phyloP scores from a whole-genome alignment of 2,888 invertebrate species.

The Cheilosia vernalis region DNA sequence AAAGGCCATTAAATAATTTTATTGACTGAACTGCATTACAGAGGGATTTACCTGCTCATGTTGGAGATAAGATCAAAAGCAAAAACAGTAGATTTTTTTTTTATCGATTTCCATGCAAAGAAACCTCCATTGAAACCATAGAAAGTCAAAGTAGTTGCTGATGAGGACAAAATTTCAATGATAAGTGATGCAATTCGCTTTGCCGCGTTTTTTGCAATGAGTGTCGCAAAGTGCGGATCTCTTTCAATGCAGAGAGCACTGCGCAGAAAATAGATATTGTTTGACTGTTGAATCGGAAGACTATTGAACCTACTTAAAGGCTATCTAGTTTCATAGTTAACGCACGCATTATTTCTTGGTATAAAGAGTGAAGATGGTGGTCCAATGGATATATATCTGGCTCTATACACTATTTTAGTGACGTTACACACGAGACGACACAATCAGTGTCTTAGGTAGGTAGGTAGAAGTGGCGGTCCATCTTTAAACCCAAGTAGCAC shows the following conservation, averaged over 20 bases:
- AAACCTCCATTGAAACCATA: conserved; percentile 24
- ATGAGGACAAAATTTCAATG: conserved; percentile 55
- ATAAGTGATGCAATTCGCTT: conserved; percentile 51
- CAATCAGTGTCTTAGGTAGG: too few relatives aligned
- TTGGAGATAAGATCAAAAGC: conserved; percentile 50
- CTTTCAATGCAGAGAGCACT: neutral
- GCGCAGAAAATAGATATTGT: neutral
- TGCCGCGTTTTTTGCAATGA: conserved; percentile 6
- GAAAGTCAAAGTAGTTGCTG: conserved; percentile 38
- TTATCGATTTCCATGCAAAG: conserved; percentile 30
- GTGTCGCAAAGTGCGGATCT: conserved; percentile 10
- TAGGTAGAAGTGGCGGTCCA: too few relatives aligned
- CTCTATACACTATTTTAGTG: too few relatives aligned
- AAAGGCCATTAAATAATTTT: conserved; percentile 65
- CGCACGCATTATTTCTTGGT: too few relatives aligned
- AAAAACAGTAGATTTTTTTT: conserved; percentile 39
- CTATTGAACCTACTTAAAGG: too few relatives aligned
- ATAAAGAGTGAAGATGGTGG: too few relatives aligned
- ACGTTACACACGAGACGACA: too few relatives aligned
- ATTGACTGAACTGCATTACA: conserved; percentile 32
- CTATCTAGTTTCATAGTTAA: too few relatives aligned
- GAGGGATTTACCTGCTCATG: conserved; percentile 28
- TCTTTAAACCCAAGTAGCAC: too few relatives aligned
- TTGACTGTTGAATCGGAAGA: neutral
- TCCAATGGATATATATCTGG: too few relatives aligned